Evolutionary conservation across 2,113 vertebrate genomes (phyloP).

Genomic region (Brachionichthys hirsutus): DNA sequence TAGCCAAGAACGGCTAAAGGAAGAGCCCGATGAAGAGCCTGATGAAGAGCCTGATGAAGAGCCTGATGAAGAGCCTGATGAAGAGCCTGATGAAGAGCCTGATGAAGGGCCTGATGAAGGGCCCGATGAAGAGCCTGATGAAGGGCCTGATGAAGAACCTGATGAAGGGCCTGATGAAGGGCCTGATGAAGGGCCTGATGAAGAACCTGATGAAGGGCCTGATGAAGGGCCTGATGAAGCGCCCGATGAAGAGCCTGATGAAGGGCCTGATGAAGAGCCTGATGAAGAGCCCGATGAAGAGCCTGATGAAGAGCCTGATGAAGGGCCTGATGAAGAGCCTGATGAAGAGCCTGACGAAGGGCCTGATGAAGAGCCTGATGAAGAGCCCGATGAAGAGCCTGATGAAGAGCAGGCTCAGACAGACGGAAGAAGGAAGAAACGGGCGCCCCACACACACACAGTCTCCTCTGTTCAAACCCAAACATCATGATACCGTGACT

Average conservation of each 20-base stretch:
- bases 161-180: not conserved
- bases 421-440: not conserved
- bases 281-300: not conserved
- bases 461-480: slow-evolving; percentile 1
- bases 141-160: no score
- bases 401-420: no score
- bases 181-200: not conserved
- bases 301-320: no score
- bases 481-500: slow-evolving; percentile 42
- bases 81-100: not conserved
- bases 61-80: not conserved
- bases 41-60: not conserved
- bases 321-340: not conserved
- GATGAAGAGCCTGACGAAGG: no score
- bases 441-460: slow-evolving; percentile 5
- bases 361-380: not conserved
- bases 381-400: not conserved
- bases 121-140: not conserved
- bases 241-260: no score
- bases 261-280: not conserved
- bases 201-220: not conserved
- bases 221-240: not conserved
- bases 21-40: not conserved
- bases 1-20: not conserved
- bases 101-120: no score